Conservation (phyloP, 2,888 invertebrate genomes). For the Coelinius sp. region DNA sequence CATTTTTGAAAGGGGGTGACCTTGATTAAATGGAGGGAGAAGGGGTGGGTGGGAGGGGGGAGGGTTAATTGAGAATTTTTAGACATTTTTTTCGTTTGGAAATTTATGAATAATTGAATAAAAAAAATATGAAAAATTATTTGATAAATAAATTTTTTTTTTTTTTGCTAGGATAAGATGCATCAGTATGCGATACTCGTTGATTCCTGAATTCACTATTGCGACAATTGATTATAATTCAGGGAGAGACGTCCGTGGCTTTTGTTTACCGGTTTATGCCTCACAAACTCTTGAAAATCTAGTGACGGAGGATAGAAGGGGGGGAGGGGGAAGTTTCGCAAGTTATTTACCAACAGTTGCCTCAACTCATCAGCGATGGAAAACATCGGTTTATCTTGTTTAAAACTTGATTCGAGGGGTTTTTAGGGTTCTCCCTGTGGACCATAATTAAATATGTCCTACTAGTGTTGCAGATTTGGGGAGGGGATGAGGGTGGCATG, state of each 20-base stretch:
- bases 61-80: no score
- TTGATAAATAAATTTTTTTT: neutral
- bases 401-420: neutral
- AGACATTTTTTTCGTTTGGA: no score
- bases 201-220: slow-evolving; percentile 36
- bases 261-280: slow-evolving; percentile 43
- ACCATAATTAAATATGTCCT: no score
- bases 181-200: slow-evolving; percentile 44
- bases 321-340: neutral
- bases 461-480: no score
- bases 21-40: no score
- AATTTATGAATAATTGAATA: no score
- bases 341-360: slow-evolving; percentile 1
- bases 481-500: no score
- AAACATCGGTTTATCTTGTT: neutral
- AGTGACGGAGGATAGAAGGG: neutral
- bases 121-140: no score
- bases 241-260: slow-evolving; percentile 33
- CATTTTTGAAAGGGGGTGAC: no score
- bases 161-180: neutral
- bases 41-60: no score
- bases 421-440: neutral
- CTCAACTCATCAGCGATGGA: neutral
- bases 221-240: slow-evolving; percentile 45
- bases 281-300: slow-evolving; percentile 17